Conservation (phyloP, 2,888 invertebrate species). For the Diplazon laetatorius region DNA sequence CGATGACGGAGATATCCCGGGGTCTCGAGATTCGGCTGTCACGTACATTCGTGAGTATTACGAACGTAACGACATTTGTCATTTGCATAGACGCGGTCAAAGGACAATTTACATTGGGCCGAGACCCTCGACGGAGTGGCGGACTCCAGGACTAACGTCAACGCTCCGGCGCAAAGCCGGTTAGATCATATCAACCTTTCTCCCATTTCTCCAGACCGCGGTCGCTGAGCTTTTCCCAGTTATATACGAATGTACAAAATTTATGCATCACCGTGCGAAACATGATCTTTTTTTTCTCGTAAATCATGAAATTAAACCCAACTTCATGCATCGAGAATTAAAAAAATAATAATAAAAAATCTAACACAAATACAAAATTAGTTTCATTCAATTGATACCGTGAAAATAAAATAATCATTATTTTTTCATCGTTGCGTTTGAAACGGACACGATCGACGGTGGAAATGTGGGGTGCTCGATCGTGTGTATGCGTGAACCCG, state of each 20-base stretch:
- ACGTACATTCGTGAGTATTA: conserved; percentile 64
- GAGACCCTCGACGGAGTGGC: conserved; percentile 58
- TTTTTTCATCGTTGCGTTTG: background rate
- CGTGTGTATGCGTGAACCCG: background rate
- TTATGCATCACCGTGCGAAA: too few relatives aligned
- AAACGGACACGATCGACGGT: background rate
- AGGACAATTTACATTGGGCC: conserved; percentile 76
- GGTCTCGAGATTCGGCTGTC: conserved; percentile 55
- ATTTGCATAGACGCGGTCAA: conserved; percentile 80
- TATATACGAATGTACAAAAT: conserved; percentile 7
- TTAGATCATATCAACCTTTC: conserved; percentile 48
- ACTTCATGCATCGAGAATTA: too few relatives aligned
- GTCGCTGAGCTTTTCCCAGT: background rate
- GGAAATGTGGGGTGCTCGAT: conserved; percentile 2
- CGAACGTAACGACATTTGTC: conserved; percentile 67
- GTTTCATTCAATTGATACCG: too few relatives aligned
- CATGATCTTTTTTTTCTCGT: too few relatives aligned
- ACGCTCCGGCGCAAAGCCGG: conserved; percentile 49
- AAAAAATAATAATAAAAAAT: too few relatives aligned
- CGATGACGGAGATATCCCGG: conserved; percentile 42
- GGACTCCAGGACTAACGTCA: conserved; percentile 29
- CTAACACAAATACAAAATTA: too few relatives aligned
- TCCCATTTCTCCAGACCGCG: background rate
- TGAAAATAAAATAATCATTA: too few relatives aligned
- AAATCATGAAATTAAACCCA: too few relatives aligned